Evolutionary conservation across 2,888 invertebrate genomes (phyloP).

Genomic region (Mamestra brassicae): DNA sequence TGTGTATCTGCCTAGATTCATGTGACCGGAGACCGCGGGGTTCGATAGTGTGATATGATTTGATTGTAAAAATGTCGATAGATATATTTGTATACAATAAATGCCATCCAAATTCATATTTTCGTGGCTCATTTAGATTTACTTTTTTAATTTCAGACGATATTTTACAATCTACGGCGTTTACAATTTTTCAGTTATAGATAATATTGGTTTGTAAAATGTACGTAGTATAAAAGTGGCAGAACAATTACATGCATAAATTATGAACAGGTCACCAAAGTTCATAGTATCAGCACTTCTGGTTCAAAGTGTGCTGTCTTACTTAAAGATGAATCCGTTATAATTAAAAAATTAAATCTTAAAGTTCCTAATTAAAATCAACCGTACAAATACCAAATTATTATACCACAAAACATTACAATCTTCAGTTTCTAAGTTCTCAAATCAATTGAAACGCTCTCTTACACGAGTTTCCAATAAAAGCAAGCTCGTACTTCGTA

Average conservation of each 20-base stretch:
- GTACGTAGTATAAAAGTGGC: not conserved
- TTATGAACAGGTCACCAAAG: not conserved
- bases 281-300: no score
- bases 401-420: not conserved
- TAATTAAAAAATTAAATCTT: not conserved
- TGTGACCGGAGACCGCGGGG: conserved; percentile 15
- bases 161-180: no score
- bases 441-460: conserved; percentile 9
- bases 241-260: not conserved
- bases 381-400: not conserved
- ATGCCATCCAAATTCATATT: no score
- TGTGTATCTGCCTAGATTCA: conserved; percentile 54
- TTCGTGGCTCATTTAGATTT: no score
- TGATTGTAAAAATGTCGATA: not conserved
- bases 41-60: not conserved
- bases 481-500: conserved; percentile 5
- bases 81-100: not conserved
- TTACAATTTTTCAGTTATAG: no score
- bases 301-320: not conserved
- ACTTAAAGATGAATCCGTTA: not conserved
- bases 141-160: no score
- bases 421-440: not conserved
- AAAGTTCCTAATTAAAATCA: not conserved
- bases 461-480: conserved; percentile 30
- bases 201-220: not conserved